Evolutionary conservation across 2,797 vertebrate species (phyloP).

Genomic region (Pachyuromys duprasi): DNA sequence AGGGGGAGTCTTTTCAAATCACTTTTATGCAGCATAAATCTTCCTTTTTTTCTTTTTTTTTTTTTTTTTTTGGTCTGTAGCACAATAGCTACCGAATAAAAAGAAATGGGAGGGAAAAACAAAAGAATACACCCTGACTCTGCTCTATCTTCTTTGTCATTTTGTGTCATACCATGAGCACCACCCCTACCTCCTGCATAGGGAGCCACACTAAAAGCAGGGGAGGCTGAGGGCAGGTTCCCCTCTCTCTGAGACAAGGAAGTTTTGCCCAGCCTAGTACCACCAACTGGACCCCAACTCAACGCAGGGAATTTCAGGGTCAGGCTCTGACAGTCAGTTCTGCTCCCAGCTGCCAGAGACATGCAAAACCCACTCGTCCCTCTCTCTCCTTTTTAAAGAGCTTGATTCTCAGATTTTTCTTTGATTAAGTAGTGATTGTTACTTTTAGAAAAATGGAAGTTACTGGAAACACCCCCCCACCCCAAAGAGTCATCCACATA

Average conservation of each 20-base stretch:
- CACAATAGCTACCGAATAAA: background rate
- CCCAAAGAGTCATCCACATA: background rate
- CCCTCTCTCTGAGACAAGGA: background rate
- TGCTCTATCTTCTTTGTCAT: background rate
- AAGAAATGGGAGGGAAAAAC: background rate
- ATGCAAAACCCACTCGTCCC: background rate
- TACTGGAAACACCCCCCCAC: background rate
- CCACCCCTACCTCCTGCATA: background rate
- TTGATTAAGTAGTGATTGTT: background rate
- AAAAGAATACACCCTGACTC: background rate
- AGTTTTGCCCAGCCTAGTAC: background rate
- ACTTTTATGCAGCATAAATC: background rate
- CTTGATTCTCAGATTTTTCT: background rate
- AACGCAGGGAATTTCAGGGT: background rate
- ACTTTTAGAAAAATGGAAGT: background rate
- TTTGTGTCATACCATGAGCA: background rate
- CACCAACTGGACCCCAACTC: background rate
- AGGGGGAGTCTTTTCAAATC: background rate
- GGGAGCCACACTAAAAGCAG: background rate
- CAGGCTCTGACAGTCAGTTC: background rate
- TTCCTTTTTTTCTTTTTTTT: background rate
- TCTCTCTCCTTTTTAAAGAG: background rate
- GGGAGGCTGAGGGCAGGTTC: background rate
- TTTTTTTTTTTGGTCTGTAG: too few species aligned
- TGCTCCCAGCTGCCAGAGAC: too few species aligned